Base-by-base conservation (phyloP, 2,797 vertebrate species). In the Pipistrellus nathusii region DNA sequence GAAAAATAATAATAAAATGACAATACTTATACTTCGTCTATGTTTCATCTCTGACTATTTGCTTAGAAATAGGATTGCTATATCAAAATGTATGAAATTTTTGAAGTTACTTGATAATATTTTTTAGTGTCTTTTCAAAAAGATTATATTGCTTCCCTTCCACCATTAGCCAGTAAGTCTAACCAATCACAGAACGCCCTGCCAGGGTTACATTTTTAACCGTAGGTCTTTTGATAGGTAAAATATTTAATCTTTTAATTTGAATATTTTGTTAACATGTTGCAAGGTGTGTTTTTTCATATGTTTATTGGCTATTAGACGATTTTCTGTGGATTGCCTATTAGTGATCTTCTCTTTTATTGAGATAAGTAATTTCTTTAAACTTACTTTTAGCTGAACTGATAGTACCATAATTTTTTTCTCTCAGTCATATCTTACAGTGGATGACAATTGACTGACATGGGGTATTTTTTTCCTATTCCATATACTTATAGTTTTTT, bases 51-150 rank as follows among this genome's bases (percentile, higher is more conserved):
- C 41, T 77, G 10, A 23, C 32, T 77, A 46, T 76, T 93, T 78
- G 30, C 25, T 94, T 85, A 90, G 90, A 92, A 90, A 80, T 86
- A 90, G 15, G 95, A 90, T 76, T 73, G 73, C 30, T 78, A 4
- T n/a, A 46, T 75, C 12, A 84, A 94, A 94, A 81, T 17, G 7
- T 48, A n/a, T 57, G 6, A 89, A 93, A 85, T 51, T 64, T 93
- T 86, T 78, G 25, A 86, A 84, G 38, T 77, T 88, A 23, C 4
- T 83, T 81, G 25, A 76, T 35, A 73, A 75, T 41, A 66, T 44
- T 90, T 94, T 25, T 46, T 85, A 94, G 38, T 83, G 18, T 46
- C 14, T 88, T 59, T 88, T 86, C 41, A 21, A 72, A 38, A 83
- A 68, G 25, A 64, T 71, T 71, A 6, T 57, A 76, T 72, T 2